A percentile compares a stretch with the other conserved stretches of the same genome.
These are phyloP conservation scores for Neoarius graeffei DNA, from an alignment of 2,113 vertebrate genomes.

Conservation along the genomic window DNA sequence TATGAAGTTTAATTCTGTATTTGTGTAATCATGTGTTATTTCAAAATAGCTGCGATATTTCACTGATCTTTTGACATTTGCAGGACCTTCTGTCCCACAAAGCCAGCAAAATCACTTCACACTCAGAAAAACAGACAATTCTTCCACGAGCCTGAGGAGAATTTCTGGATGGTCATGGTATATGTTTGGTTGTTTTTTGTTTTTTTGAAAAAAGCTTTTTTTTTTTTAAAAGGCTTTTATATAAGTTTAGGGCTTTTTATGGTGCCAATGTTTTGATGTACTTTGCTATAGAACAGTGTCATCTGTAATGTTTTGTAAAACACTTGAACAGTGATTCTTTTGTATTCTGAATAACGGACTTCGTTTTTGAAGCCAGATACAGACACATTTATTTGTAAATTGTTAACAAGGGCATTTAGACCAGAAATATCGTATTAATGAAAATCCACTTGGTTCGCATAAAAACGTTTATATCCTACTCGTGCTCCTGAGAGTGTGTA, in stretches of 20 bases:
- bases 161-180: slow-evolving; percentile 99
- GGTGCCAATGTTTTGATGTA: not conserved
- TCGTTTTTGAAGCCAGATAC: not conserved
- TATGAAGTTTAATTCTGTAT: not conserved
- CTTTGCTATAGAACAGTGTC: not conserved
- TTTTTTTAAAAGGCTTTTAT: not conserved
- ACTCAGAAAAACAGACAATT: slow-evolving; percentile 98
- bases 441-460: not conserved
- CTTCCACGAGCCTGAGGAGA: slow-evolving; percentile 94
- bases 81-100: slow-evolving; percentile 95
- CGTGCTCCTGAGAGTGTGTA: not conserved
- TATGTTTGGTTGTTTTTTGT: too few relatives aligned
- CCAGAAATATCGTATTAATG: not conserved
- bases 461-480: not conserved
- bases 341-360: not conserved
- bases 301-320: slow-evolving; percentile 1
- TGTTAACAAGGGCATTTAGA: not conserved
- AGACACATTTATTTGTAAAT: not conserved
- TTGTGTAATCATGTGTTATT: not conserved
- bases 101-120: slow-evolving; percentile 96
- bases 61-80: slow-evolving; percentile 48
- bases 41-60: not conserved
- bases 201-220: too few relatives aligned
- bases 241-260: slow-evolving; percentile 32
- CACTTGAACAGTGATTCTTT: not conserved